A percentile compares a stretch with the other conserved stretches of the same genome.
Evolutionary conservation across 1,140 invertebrate species (phyloP).

Genomic region (Ceratosolen solmsi): DNA sequence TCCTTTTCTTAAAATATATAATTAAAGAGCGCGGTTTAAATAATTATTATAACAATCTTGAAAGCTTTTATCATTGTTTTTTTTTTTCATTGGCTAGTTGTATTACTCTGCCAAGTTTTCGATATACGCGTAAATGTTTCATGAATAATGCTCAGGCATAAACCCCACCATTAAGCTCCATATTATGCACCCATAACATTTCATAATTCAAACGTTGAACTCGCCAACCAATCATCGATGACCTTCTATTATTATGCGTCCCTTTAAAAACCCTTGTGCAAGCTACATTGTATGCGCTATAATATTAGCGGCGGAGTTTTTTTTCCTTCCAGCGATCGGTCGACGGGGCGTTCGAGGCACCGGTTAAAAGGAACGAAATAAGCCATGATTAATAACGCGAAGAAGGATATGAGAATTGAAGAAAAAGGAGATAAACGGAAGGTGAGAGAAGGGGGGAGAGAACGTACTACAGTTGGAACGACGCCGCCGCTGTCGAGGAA

Average conservation of each 20-base stretch:
- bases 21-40: no score
- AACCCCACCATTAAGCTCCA: no score
- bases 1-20: no score
- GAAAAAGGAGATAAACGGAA: neutral
- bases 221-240: slow-evolving; percentile 1
- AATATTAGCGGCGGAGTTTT: neutral
- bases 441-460: neutral
- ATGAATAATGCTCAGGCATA: no score
- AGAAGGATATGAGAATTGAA: slow-evolving; percentile 21
- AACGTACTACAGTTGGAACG: neutral
- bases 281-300: neutral
- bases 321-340: no score
- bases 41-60: no score
- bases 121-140: no score
- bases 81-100: no score
- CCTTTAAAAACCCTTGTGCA: neutral
- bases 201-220: neutral
- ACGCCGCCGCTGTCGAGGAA: slow-evolving; percentile 9
- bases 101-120: no score
- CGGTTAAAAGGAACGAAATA: neutral
- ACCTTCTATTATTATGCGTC: neutral
- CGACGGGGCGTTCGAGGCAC: neutral
- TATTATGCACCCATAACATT: no score
- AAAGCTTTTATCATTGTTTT: no score
- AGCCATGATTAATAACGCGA: slow-evolving; percentile 18